Conservation (phyloP, 2,888 invertebrate species). For the Bedellia somnulentella region DNA sequence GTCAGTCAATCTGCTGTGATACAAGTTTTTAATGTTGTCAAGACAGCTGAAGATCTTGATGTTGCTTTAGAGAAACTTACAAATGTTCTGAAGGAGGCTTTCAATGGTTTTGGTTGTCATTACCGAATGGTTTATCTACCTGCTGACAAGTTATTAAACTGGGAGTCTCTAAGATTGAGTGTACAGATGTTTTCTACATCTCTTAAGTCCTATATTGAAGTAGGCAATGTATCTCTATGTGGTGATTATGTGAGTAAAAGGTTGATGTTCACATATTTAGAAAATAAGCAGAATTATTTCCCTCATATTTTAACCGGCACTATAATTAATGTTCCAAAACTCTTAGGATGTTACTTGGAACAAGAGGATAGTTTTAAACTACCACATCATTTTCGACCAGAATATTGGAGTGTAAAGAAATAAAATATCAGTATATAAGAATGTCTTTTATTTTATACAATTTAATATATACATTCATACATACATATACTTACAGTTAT, state of each 20-base stretch:
- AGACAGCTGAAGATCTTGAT: slow-evolving; percentile 46
- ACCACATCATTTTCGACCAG: slow-evolving; percentile 26
- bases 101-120: slow-evolving; percentile 66
- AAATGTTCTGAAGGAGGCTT: slow-evolving; percentile 55
- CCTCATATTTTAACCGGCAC: slow-evolving; percentile 73
- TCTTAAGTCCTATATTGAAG: slow-evolving; percentile 65
- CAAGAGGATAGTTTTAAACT: slow-evolving; percentile 39
- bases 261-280: slow-evolving; percentile 68
- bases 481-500: too few relatives aligned
- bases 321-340: slow-evolving; percentile 70
- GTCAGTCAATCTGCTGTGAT: slow-evolving; percentile 70
- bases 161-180: slow-evolving; percentile 69
- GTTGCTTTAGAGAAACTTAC: slow-evolving; percentile 59
- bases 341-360: slow-evolving; percentile 75
- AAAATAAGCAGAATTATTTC: slow-evolving; percentile 61
- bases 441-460: neutral
- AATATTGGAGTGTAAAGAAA: slow-evolving; percentile 31
- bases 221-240: slow-evolving; percentile 72
- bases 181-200: slow-evolving; percentile 76
- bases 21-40: slow-evolving; percentile 65
- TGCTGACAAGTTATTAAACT: slow-evolving; percentile 61
- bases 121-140: slow-evolving; percentile 65
- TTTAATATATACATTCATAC: neutral
- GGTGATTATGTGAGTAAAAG: slow-evolving; percentile 78
- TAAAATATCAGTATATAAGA: too few relatives aligned